Conservation (phyloP, 2,888 invertebrate genomes). For the Watsonalla cultraria region DNA sequence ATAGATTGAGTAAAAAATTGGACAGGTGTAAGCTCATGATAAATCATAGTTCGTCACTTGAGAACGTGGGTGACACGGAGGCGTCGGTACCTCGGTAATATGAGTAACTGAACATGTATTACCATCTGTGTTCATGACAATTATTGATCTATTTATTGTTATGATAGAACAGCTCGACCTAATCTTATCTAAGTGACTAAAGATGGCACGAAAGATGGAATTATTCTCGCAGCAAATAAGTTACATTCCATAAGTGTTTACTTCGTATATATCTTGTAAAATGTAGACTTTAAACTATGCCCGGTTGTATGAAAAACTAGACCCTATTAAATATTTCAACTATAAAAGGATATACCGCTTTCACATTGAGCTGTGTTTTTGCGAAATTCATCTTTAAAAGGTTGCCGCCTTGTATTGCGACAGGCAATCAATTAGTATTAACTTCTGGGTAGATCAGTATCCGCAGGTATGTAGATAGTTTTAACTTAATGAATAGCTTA, state of each 20-base stretch:
- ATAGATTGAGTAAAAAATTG: not conserved
- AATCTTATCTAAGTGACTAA: not conserved
- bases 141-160: constrained; percentile 25
- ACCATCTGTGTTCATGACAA: constrained; percentile 29
- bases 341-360: constrained; percentile 25
- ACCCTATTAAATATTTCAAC: not conserved
- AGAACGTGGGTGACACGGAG: constrained; percentile 50
- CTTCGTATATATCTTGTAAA: no score
- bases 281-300: no score
- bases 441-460: not conserved
- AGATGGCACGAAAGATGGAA: no score
- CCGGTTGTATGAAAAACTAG: not conserved
- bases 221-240: no score
- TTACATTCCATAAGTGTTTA: no score
- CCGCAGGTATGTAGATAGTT: no score
- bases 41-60: constrained; percentile 41
- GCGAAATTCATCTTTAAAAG: constrained; percentile 14
- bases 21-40: constrained; percentile 16
- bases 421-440: not conserved
- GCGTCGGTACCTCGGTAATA: constrained; percentile 24
- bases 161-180: constrained; percentile 24
- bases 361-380: constrained; percentile 21
- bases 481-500: no score
- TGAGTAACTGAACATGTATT: constrained; percentile 42
- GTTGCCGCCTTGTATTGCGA: not conserved